Evolutionary conservation across 2,888 invertebrate genomes (phyloP).

Genomic region (Halocaridina rubra): DNA sequence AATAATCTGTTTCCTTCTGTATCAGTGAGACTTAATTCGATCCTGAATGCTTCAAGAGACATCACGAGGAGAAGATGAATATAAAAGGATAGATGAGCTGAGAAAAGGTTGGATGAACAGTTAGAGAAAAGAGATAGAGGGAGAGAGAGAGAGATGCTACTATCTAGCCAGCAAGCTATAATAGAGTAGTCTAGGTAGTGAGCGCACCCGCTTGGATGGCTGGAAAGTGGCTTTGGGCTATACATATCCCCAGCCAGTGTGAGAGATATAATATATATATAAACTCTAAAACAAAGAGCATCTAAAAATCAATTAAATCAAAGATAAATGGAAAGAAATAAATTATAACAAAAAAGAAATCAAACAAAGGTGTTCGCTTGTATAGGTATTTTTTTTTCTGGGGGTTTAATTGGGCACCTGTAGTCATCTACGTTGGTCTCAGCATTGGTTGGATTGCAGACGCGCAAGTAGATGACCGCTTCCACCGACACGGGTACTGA

Average conservation of each 20-base stretch:
- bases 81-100: background rate
- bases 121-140: conserved; percentile 4
- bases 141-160: conserved; percentile 35
- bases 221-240: background rate
- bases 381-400: background rate
- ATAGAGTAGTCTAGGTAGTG: background rate
- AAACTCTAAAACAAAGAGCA: conserved; percentile 39
- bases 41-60: conserved; percentile 31
- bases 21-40: too few relatives aligned
- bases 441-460: conserved; percentile 59
- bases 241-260: conserved; percentile 19
- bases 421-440: conserved; percentile 64
- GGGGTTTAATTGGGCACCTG: conserved; percentile 51
- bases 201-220: conserved; percentile 30
- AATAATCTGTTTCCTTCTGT: background rate
- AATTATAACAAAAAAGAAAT: conserved; percentile 4
- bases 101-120: background rate
- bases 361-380: background rate
- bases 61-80: background rate
- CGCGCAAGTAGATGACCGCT: conserved; percentile 63
- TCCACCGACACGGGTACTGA: conserved; percentile 63
- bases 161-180: conserved; percentile 54
- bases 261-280: background rate
- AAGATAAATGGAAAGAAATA: background rate
- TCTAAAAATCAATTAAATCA: conserved; percentile 26